Conservation (phyloP, 2,113 vertebrate genomes). For the Pluvianellus socialis region DNA sequence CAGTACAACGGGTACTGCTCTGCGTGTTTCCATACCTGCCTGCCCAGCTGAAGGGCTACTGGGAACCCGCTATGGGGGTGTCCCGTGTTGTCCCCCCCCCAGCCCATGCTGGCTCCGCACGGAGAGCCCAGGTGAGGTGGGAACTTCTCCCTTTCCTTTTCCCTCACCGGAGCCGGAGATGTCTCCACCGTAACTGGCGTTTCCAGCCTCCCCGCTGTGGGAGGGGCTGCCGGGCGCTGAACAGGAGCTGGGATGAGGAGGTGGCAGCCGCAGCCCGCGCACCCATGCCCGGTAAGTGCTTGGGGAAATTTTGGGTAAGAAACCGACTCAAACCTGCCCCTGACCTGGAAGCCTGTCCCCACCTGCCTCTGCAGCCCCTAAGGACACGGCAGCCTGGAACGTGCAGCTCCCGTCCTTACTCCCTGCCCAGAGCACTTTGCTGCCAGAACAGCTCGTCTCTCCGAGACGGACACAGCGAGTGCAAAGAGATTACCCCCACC, state of each 20-base stretch:
- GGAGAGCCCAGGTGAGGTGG: fast-evolving
- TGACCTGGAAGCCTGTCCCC: fast-evolving
- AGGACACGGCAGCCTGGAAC: neutral
- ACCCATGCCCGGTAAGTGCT: slow-evolving; percentile 29
- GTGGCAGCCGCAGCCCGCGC: too few species aligned
- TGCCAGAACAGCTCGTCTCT: too few species aligned
- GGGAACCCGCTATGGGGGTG: too few species aligned
- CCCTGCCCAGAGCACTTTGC: fast-evolving
- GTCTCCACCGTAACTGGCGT: fast-evolving
- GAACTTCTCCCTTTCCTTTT: fast-evolving
- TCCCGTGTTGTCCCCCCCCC: too few species aligned
- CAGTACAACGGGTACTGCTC: fast-evolving
- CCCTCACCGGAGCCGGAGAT: fast-evolving
- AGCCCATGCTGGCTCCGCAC: neutral
- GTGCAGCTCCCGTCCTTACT: fast-evolving
- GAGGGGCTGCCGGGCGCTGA: too few species aligned
- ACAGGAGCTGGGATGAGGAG: too few species aligned
- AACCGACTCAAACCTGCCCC: fast-evolving
- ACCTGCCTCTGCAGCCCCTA: fast-evolving
- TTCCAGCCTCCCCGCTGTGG: neutral
- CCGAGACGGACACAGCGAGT: fast-evolving
- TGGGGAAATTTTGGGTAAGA: too few species aligned
- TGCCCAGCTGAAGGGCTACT: too few species aligned
- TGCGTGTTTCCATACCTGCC: fast-evolving
- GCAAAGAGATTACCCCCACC: fast-evolving